Percentiles rank a stretch among this genome's conserved stretches.
Evolutionary conservation across 2,113 vertebrate species (phyloP).

Genomic region (Seriola quinqueradiata): DNA sequence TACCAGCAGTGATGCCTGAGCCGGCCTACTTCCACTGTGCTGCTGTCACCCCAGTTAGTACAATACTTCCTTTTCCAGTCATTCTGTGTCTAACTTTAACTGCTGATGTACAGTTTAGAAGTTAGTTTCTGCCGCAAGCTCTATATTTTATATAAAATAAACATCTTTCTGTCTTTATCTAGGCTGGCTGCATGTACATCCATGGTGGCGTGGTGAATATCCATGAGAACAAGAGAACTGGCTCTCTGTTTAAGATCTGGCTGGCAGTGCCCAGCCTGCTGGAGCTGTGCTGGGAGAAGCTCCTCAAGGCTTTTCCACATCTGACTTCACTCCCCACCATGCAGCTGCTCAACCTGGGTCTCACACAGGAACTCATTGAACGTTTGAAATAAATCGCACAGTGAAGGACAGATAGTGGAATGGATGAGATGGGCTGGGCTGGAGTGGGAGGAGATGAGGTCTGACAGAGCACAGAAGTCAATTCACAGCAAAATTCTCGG

Average conservation of each 20-base stretch:
- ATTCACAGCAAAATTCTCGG: slow-evolving; percentile 36
- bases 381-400: slow-evolving; percentile 89
- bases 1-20: slow-evolving; percentile 95
- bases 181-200: slow-evolving; percentile 99
- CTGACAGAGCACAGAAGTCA: slow-evolving; percentile 55
- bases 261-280: slow-evolving; percentile 95
- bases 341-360: slow-evolving; percentile 95
- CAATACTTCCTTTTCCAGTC: not conserved
- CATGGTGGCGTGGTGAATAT: slow-evolving; percentile 98
- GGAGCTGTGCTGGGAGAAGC: slow-evolving; percentile 97
- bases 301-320: slow-evolving; percentile 91
- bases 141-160: not conserved
- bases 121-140: not conserved
- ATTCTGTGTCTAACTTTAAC: not conserved
- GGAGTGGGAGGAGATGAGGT: slow-evolving; percentile 28
- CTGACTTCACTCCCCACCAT: slow-evolving; percentile 88
- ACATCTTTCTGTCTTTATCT: not conserved
- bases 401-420: slow-evolving; percentile 13
- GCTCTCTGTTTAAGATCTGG: slow-evolving; percentile 98
- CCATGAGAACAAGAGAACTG: slow-evolving; percentile 96
- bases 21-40: slow-evolving; percentile 99
- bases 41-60: slow-evolving; percentile 95
- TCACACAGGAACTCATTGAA: slow-evolving; percentile 96
- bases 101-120: not conserved
- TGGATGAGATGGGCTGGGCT: slow-evolving; percentile 34